Conservation (phyloP, 2,797 vertebrate genomes). For the Linurgus olivaceus region DNA sequence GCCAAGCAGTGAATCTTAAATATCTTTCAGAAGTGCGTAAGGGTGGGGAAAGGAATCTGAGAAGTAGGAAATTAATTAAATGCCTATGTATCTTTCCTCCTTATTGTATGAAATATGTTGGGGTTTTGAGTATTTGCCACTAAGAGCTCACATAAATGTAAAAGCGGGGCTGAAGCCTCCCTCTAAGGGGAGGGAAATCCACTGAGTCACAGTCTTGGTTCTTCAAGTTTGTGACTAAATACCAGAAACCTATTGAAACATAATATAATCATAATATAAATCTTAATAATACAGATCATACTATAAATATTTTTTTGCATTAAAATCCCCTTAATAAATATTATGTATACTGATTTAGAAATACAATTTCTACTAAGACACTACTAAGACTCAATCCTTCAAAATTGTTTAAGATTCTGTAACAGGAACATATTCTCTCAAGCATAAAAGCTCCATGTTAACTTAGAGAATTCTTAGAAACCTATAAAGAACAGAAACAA, state of each 20-base stretch:
- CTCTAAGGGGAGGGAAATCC: neutral
- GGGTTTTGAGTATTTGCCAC: neutral
- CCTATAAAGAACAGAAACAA: neutral
- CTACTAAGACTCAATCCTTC: neutral
- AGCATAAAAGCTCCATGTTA: neutral
- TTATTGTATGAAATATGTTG: neutral
- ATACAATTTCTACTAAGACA: neutral
- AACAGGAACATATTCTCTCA: neutral
- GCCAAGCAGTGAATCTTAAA: neutral
- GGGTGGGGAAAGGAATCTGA: neutral
- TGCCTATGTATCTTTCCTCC: accelerated
- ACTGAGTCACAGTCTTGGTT: neutral
- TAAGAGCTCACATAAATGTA: neutral
- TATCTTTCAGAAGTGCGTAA: neutral
- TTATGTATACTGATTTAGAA: neutral
- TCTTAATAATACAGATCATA: neutral
- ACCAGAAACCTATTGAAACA: neutral
- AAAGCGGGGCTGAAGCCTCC: neutral
- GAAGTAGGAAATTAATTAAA: neutral
- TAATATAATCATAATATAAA: neutral
- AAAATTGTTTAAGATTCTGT: neutral
- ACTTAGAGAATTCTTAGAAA: neutral
- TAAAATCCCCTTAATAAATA: neutral
- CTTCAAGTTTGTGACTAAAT: neutral
- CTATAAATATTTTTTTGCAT: neutral